Evolutionary conservation across 2,113 vertebrate species (phyloP).

Genomic region (Amphilophus citrinellus): DNA sequence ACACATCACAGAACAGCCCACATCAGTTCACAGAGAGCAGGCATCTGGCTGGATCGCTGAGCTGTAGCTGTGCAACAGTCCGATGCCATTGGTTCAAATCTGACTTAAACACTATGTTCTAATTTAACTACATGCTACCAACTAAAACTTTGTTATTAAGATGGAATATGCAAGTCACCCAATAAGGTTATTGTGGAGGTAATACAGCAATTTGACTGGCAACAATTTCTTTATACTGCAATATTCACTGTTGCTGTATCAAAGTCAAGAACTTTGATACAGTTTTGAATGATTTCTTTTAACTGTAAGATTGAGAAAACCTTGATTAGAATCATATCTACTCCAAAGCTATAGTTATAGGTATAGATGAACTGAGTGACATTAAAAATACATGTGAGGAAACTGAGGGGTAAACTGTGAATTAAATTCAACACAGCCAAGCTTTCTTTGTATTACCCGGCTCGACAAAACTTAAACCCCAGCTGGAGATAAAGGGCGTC

Average conservation of each 20-base stretch:
- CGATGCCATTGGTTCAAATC: slow-evolving; percentile 14
- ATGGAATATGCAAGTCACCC: not conserved
- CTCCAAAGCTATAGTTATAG: not conserved
- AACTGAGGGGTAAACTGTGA: not conserved
- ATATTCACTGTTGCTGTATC: not conserved
- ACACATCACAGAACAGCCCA: slow-evolving; percentile 57
- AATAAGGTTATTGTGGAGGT: not conserved
- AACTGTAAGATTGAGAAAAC: not conserved
- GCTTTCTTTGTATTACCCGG: too few relatives aligned
- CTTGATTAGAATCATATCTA: not conserved
- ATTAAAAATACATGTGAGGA: not conserved
- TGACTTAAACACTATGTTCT: slow-evolving; percentile 21
- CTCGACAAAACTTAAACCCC: not conserved
- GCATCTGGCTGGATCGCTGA: slow-evolving; percentile 41
- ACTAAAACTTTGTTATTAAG: not conserved
- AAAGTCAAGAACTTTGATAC: too few relatives aligned
- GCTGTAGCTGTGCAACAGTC: slow-evolving; percentile 6
- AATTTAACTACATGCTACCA: slow-evolving; percentile 7
- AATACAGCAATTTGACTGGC: not conserved
- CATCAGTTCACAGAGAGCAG: slow-evolving; percentile 41
- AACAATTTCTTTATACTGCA: not conserved
- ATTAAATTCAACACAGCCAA: too few relatives aligned
- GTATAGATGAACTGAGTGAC: not conserved
- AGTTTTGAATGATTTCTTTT: not conserved
- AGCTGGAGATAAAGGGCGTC: not conserved